A percentile compares a stretch with the other conserved stretches of the same genome.
Conservation (phyloP, 2,113 vertebrate species). For the Tylochromis polylepis region DNA sequence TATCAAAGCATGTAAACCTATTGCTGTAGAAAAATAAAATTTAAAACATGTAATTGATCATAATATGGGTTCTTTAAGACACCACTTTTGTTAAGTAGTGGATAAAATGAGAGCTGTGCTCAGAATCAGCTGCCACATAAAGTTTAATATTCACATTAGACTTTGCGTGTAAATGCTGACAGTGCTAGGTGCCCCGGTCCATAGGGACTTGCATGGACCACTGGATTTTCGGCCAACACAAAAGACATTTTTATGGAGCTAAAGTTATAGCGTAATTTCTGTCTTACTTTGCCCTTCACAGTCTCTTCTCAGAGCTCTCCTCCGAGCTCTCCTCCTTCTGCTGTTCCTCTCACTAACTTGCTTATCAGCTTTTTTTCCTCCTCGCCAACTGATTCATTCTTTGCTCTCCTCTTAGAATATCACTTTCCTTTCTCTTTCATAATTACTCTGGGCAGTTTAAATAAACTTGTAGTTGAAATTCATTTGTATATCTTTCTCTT, state of each 20-base stretch:
- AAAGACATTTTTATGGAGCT: constrained; percentile 40
- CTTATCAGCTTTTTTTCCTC: not conserved
- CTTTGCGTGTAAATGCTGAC: constrained; percentile 14
- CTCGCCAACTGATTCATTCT: not conserved
- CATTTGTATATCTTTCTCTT: not conserved
- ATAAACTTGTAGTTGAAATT: not conserved
- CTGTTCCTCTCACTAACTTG: not conserved
- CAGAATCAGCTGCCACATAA: not conserved
- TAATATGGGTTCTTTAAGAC: not conserved
- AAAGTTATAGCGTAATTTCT: constrained; percentile 15
- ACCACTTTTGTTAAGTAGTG: not conserved
- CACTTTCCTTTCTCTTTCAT: not conserved
- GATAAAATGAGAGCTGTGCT: not conserved
- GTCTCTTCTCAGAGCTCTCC: not conserved
- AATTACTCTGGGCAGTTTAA: not conserved
- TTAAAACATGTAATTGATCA: not conserved
- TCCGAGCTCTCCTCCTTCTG: not conserved
- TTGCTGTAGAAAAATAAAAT: not conserved
- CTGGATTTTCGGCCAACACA: constrained; percentile 16
- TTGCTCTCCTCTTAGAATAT: not conserved
- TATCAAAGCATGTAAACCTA: not conserved
- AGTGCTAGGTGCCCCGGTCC: not conserved
- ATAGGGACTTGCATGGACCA: not conserved
- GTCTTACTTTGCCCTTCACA: constrained; percentile 16
- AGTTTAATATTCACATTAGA: constrained; percentile 18